Conservation (phyloP, 2,797 vertebrate genomes). For the Bradypodion pumilum region DNA sequence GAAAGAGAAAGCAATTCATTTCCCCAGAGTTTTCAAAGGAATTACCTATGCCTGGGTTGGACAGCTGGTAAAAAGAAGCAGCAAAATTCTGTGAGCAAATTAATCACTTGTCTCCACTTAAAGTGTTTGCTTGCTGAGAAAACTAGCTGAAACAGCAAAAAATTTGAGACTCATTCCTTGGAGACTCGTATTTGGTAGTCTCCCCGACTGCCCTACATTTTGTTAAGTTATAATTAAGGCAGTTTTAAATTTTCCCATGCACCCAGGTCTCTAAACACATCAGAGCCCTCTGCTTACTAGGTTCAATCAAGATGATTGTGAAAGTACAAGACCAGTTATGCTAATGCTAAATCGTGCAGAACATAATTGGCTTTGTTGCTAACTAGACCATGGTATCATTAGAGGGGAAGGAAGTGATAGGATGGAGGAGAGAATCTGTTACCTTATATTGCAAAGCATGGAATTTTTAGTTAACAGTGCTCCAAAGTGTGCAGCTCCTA, state of each 20-base stretch:
- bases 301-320: not conserved
- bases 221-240: slow-evolving; percentile 37
- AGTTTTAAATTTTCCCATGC: slow-evolving; percentile 24
- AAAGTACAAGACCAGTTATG: not conserved
- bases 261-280: slow-evolving; percentile 29
- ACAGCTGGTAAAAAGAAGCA: slow-evolving; percentile 2
- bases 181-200: slow-evolving; percentile 19
- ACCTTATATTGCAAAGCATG: not conserved
- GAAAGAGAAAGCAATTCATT: not conserved
- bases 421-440: not conserved
- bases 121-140: slow-evolving; percentile 27
- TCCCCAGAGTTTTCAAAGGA: slow-evolving; percentile 14
- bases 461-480: too few relatives aligned
- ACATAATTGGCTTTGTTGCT: not conserved
- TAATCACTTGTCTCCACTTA: not conserved
- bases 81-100: slow-evolving; percentile 28
- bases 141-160: slow-evolving; percentile 27
- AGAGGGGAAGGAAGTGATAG: too few relatives aligned
- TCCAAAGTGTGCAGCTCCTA: too few relatives aligned
- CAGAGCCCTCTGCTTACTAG: not conserved
- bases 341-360: not conserved
- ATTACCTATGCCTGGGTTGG: not conserved
- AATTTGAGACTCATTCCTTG: slow-evolving; percentile 23
- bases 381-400: not conserved
- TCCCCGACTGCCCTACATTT: slow-evolving; percentile 3